phyloP scores from a whole-genome alignment of 2,797 vertebrate genomes.

The Myiotriccus ornatus region DNA sequence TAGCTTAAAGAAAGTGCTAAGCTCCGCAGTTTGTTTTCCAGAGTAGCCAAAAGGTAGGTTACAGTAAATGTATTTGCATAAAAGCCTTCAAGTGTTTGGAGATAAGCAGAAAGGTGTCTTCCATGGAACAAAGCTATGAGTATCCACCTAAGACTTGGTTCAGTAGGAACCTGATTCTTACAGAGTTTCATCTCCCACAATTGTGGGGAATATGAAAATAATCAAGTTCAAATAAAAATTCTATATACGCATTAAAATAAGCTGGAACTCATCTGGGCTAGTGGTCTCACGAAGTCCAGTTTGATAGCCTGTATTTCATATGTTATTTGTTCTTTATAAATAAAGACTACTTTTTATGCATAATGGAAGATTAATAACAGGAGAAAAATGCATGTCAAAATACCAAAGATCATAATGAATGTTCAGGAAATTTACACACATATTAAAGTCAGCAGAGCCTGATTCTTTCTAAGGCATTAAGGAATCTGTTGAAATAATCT shows the following conservation, averaged over 20 bases:
- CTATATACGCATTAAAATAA: neutral
- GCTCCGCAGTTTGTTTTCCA: neutral
- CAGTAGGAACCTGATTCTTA: neutral
- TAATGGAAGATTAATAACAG: neutral
- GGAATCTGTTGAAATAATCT: neutral
- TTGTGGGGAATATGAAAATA: neutral
- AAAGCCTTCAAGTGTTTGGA: neutral
- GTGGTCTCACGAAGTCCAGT: accelerated
- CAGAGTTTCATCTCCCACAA: neutral
- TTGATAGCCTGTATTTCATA: neutral
- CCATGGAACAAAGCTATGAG: neutral
- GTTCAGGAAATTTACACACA: neutral
- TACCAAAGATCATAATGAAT: neutral
- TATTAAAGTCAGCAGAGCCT: neutral
- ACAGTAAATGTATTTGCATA: neutral
- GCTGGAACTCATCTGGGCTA: neutral
- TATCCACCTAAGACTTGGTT: neutral
- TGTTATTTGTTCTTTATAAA: neutral
- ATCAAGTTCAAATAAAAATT: neutral
- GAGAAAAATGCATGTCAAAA: neutral
- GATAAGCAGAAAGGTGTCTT: neutral
- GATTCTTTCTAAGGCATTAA: neutral
- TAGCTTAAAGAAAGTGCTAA: neutral
- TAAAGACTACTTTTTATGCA: neutral
- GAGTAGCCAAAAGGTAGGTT: neutral